phyloP scores from a whole-genome alignment of 2,113 vertebrate genomes.

The Myodes glareolus region DNA sequence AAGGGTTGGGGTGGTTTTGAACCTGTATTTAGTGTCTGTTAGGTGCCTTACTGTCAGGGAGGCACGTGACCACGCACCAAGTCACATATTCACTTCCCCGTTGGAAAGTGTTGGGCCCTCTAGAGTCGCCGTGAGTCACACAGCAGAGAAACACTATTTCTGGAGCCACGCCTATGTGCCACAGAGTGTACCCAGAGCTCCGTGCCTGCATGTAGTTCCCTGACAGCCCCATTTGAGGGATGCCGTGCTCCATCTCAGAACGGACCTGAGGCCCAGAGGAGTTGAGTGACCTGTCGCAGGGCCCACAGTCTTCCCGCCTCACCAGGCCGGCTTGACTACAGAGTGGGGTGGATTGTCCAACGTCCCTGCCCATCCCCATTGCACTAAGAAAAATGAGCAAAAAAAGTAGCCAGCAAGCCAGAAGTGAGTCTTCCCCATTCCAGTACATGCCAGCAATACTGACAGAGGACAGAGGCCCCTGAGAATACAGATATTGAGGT shows the following conservation, averaged over 20 bases:
- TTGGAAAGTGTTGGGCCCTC: background rate
- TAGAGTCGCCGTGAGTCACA: background rate
- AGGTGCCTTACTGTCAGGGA: background rate
- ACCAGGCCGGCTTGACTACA: background rate
- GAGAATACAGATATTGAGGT: background rate
- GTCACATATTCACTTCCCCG: background rate
- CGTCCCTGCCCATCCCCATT: background rate
- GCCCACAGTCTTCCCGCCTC: background rate
- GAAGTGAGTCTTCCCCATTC: background rate
- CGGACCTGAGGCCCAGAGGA: background rate
- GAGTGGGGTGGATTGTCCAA: background rate
- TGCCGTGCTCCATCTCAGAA: background rate
- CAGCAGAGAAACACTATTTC: background rate
- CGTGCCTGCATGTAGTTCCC: rapidly evolving
- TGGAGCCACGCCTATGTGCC: background rate
- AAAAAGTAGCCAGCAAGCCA: background rate
- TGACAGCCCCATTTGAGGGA: background rate
- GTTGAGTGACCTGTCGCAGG: background rate
- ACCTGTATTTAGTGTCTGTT: background rate
- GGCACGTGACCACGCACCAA: background rate
- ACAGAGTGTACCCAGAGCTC: background rate
- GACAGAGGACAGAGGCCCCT: background rate
- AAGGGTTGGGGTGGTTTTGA: background rate
- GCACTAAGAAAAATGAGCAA: background rate
- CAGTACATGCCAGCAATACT: background rate